Evolutionary conservation across 2,888 invertebrate species (phyloP).

Genomic region (Philaethria dido): DNA sequence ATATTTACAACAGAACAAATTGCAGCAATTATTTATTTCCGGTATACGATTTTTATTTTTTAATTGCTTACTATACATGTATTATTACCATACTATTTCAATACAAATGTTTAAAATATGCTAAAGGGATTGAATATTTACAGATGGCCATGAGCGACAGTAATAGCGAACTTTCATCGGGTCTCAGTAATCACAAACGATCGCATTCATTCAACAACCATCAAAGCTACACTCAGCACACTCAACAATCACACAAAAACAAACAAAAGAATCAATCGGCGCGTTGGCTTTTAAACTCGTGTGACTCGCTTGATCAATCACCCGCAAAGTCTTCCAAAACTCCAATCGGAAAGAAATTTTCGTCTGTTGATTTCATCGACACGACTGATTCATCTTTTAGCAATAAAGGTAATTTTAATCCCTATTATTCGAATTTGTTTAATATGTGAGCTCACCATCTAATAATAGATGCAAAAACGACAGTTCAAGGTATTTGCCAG

Average conservation of each 20-base stretch:
- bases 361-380: slow-evolving; percentile 81
- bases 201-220: slow-evolving; percentile 88
- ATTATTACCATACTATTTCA: background rate
- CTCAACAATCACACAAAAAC: slow-evolving; percentile 84
- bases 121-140: slow-evolving; percentile 43
- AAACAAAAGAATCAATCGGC: slow-evolving; percentile 85
- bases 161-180: slow-evolving; percentile 79
- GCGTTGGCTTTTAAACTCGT: slow-evolving; percentile 79
- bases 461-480: slow-evolving; percentile 40
- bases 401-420: slow-evolving; percentile 37
- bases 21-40: slow-evolving; percentile 6
- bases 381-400: slow-evolving; percentile 82
- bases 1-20: slow-evolving; percentile 7
- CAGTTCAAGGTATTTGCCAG: slow-evolving; percentile 43
- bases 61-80: slow-evolving; percentile 18
- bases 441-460: slow-evolving; percentile 31
- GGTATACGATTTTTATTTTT: slow-evolving; percentile 15
- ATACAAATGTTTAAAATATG: background rate
- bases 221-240: slow-evolving; percentile 87
- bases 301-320: slow-evolving; percentile 79
- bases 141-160: slow-evolving; percentile 87
- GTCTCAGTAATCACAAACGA: slow-evolving; percentile 86
- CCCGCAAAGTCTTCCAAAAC: slow-evolving; percentile 73
- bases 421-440: slow-evolving; percentile 25
- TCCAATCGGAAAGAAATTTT: slow-evolving; percentile 84